Percentiles rank a stretch among this genome's conserved stretches.
Conservation (phyloP, 1,140 invertebrate species). For the Cydia splendana region DNA sequence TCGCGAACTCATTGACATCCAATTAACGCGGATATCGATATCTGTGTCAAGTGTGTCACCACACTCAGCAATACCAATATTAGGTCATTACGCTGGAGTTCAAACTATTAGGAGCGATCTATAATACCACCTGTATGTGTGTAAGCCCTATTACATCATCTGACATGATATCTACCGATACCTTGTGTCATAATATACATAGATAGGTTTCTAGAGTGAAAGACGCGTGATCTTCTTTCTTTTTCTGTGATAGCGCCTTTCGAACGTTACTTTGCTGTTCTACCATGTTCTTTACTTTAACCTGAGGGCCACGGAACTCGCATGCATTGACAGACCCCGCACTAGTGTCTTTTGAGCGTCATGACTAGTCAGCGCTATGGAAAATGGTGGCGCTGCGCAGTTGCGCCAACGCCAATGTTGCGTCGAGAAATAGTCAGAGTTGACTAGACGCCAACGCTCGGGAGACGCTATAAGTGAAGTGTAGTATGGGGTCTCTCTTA, state of each 20-base stretch:
- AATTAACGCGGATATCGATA: not conserved
- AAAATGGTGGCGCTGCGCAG: no score
- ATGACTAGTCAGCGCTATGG: no score
- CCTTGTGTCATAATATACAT: not conserved
- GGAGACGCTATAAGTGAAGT: no score
- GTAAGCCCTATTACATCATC: not conserved
- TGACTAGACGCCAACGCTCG: no score
- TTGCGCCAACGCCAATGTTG: no score
- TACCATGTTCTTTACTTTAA: constrained; percentile 14
- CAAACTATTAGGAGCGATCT: constrained; percentile 10
- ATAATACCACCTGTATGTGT: not conserved
- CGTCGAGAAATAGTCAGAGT: no score
- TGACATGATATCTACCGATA: no score
- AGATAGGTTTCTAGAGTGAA: not conserved
- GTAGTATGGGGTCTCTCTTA: no score
- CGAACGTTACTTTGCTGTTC: constrained; percentile 36
- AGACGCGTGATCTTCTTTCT: constrained; percentile 45
- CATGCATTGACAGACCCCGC: no score
- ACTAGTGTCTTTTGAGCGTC: no score
- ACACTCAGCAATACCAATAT: constrained; percentile 40
- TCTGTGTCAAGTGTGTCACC: constrained; percentile 1
- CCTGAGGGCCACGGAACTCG: no score
- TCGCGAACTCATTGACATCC: constrained; percentile 35
- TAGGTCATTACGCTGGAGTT: constrained; percentile 29
- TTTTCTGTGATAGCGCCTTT: constrained; percentile 57